Evolutionary conservation across 2,113 vertebrate genomes (phyloP), one percentile per base, ranked within the genome.

Genomic region (Ailurus styani): DNA sequence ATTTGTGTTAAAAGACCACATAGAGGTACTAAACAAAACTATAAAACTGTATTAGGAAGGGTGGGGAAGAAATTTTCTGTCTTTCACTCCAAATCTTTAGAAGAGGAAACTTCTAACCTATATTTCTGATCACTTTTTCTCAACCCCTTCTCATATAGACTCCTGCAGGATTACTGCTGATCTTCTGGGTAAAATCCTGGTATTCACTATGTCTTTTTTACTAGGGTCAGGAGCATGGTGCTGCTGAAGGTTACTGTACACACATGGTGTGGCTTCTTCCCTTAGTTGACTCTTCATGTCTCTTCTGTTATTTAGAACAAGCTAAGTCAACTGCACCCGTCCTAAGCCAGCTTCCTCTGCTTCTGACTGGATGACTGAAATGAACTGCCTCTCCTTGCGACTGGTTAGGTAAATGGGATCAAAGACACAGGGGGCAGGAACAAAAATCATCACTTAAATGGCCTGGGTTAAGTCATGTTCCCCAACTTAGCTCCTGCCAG

Each of bases 161-260:
- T 79, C 37, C 42, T 94, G 34, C 0, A 91, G 52, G 42, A 85
- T 66, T 72, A 96, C 3, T 90, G 45, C 55, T 86, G 27, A 93
- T 89, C 54, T 97, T 34, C 18, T 91, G n/a, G 27, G 78, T 75
- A 81, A 97, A 95, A 90, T 42, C 12, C 55, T 93, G 52, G 37
- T 2, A 92, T 50, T 96, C 7, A 86, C 0, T 42, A 10, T 82
- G 12, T 42, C 27, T 78, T 72, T 27, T 78, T 50, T 9, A 79
- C 27, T 64, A 54, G 9, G 34, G 27, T 92, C 40, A 94, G 78
- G 13, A 94, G 72, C 37, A 83, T 0, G 6, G 23, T 17, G 3
- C 37, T 54, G 31, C 72, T 91, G 52, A 73, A 84, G n/a, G 83
- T 84, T 72, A 93, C 34, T 55, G 50, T 15, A 47, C 62, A 60